Conservation (phyloP, 64 coral and sea anemone species). For the Acropora tenuis region DNA sequence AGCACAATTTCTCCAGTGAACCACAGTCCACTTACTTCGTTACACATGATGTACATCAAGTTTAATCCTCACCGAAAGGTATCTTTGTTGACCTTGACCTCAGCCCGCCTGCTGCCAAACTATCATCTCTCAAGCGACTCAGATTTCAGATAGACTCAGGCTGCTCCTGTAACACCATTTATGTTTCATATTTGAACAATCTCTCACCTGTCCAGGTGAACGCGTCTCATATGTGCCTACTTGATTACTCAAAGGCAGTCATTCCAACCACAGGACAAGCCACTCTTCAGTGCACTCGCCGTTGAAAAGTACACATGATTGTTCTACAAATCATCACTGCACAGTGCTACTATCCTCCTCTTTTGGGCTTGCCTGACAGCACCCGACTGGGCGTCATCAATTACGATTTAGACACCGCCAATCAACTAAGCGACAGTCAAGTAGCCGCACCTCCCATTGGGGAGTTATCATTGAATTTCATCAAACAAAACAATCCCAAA, state of each 20-base stretch:
- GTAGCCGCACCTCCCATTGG: background rate
- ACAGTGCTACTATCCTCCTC: background rate
- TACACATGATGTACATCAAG: too few relatives aligned
- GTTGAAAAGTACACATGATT: background rate
- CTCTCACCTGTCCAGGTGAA: too few relatives aligned
- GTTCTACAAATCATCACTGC: background rate
- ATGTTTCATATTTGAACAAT: too few relatives aligned
- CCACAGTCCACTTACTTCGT: too few relatives aligned
- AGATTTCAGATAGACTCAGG: too few relatives aligned
- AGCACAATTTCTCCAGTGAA: too few relatives aligned
- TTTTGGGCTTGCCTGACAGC: conserved; percentile 17
- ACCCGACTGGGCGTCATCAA: conserved; percentile 42
- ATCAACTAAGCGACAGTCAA: background rate
- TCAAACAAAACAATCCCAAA: background rate
- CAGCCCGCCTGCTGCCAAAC: too few relatives aligned
- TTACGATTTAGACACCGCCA: conserved; percentile 21
- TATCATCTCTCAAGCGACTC: too few relatives aligned
- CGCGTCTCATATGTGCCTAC: background rate
- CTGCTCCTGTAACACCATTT: too few relatives aligned
- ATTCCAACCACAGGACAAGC: conserved; percentile 6
- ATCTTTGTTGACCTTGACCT: too few relatives aligned
- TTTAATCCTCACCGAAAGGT: too few relatives aligned
- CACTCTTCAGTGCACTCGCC: conserved; percentile 14
- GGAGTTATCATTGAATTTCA: background rate
- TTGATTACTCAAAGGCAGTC: conserved; percentile 13